Conservation (phyloP, 2,888 invertebrate genomes). For the Polietes domitor region DNA sequence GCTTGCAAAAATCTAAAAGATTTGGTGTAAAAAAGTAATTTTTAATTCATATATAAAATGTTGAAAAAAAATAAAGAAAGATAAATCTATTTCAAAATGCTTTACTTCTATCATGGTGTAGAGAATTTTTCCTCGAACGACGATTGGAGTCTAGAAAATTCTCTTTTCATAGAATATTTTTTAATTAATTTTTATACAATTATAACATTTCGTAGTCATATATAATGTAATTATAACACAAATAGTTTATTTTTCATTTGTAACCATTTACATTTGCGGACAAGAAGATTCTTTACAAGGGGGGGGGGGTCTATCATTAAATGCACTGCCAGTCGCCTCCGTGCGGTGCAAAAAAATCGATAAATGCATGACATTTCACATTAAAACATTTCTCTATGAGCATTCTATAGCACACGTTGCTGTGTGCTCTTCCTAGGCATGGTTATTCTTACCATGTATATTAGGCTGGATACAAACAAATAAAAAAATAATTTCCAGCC, state of each 20-base stretch:
- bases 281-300: neutral
- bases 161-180: neutral
- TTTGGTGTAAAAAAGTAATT: constrained; percentile 31
- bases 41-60: neutral
- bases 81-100: constrained; percentile 44
- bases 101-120: constrained; percentile 46
- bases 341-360: constrained; percentile 25
- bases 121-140: constrained; percentile 46
- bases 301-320: neutral
- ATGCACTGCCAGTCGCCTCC: neutral
- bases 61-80: neutral
- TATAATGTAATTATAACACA: neutral
- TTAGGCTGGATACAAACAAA: constrained; percentile 25
- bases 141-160: neutral
- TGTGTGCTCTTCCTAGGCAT: neutral
- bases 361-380: neutral
- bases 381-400: neutral
- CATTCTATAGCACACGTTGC: neutral
- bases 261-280: neutral
- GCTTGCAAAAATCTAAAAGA: constrained; percentile 15
- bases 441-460: neutral
- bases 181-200: neutral
- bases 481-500: too few relatives aligned
- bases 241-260: neutral
- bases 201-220: neutral